A percentile compares a stretch with the other conserved stretches of the same genome.
Evolutionary conservation across 2,797 vertebrate genomes (phyloP).

Genomic region (Pogoniulus pusillus): DNA sequence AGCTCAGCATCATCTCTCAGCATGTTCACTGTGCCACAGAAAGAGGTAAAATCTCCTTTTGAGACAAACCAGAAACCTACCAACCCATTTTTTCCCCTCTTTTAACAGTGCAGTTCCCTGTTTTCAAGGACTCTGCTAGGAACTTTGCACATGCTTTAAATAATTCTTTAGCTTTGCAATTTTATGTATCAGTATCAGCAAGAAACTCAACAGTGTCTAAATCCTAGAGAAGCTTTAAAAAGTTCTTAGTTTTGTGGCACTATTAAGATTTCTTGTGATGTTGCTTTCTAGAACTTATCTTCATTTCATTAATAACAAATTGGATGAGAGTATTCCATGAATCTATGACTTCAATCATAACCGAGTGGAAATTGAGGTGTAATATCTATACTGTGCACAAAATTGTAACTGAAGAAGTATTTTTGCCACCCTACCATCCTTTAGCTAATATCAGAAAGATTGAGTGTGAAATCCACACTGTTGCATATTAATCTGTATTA

Average conservation of each 20-base stretch:
- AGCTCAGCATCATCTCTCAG: neutral
- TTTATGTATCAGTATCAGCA: neutral
- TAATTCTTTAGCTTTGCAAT: neutral
- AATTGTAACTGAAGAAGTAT: neutral
- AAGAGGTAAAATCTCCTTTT: neutral
- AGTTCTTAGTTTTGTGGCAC: neutral
- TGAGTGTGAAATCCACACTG: neutral
- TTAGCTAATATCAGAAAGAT: slow-evolving; percentile 1
- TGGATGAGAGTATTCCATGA: neutral
- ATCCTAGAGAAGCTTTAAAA: neutral
- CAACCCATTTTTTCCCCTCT: neutral
- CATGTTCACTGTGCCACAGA: neutral
- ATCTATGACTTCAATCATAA: slow-evolving; percentile 29
- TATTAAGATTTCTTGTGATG: slow-evolving; percentile 28
- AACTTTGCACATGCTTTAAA: neutral
- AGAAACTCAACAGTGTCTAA: neutral
- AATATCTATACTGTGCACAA: neutral
- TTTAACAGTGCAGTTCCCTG: neutral
- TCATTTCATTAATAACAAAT: slow-evolving; percentile 61
- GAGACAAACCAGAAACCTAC: neutral
- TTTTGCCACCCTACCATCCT: neutral
- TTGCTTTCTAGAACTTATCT: slow-evolving; percentile 36
- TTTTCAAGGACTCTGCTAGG: neutral
- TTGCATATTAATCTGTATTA: neutral
- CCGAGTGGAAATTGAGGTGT: neutral